Base-by-base conservation (phyloP, 2,888 invertebrate species). In the Plagodis dolabraria region DNA sequence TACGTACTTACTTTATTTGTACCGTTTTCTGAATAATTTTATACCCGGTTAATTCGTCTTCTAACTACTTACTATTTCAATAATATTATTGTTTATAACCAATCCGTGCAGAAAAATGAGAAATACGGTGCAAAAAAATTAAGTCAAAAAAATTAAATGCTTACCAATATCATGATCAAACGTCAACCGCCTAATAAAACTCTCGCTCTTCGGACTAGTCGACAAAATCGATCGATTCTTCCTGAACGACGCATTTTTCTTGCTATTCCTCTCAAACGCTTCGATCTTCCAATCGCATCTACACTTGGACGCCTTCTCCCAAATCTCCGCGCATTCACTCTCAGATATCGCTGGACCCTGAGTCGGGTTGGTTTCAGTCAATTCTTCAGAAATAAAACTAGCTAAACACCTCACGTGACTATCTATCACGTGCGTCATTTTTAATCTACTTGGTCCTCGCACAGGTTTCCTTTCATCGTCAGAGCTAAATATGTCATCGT, bases 261-360 rank as follows among this genome's bases (percentile, higher is more conserved):
- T 91, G 47, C 87, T 89, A 44, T 89, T 94, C 69, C 93, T 85
- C 74, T 93, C 80, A 71, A 93, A 87, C 69, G 87, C 70, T 68
- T 94, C 87, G 57, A 93, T 78, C 76, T 94, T 94, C 94, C 95
- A 95, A 7, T 93, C 90, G 75, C 96, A 96, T n/a, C 87, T 72
- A 69, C 96, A 96, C 38, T 93, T 92, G 0, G 87, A 81, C 22
- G 94, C 87, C 7, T 77, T 85, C 33, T 87, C 83, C 96, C 96
- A 96, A 6, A 93, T 86, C 53, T 88, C 89, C 0, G 89, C 78
- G 68, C 94, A 95, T 46, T 94, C 93, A 2, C 82, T 84, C 69
- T 95, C 95, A 0, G 94, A 93, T 56, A 92, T 86, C 0, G 93
- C 85, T 6, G 94, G 93, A 2, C 93, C 92, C 56, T 92, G 92